Evolutionary conservation across 2,797 vertebrate species (phyloP), one percentile per base, ranked within the genome.

Genomic region (Eulemur rubriventer): DNA sequence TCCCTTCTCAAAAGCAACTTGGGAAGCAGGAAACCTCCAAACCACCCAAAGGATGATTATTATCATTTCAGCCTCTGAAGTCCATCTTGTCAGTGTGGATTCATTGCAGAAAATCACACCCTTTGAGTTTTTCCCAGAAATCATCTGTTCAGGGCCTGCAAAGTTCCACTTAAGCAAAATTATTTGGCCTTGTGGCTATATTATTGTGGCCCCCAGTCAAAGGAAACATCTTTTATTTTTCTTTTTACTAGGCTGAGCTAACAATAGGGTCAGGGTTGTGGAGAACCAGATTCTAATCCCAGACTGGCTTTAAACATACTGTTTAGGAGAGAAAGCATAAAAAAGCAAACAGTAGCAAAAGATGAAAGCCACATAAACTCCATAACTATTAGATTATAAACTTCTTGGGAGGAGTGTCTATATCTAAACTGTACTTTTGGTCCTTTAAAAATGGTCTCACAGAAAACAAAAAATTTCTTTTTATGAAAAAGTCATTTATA

Each of bases 121-220:
- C 80, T 73, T 38, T 6, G 13, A 73, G 38, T 30, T 78, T 92
- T 86, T 78, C 70, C 75, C 89, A 92, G 81, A 92, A 95, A 59
- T 52, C 55, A n/a, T 88, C 30, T 75, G 80, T 72, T 92, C 61
- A 57, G 75, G 61, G 33, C 38, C 89, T 87, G 50, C 63, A 82
- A 55, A 55, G 67, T 95, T 85, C 50, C 80, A 83, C 50, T 87
- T 84, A 57, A 87, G 78, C 78, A 96, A 93, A 82, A 84, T 14
- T 72, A 80, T 59, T 26, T 72, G 65, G 67, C 65, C 38, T 85
- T 81, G 72, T 91, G 89, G 67, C 59, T 88, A 46, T 72, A 50
- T 57, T 46, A 28, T 18, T 89, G 81, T 65, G 81, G 89, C 48
- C 16, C 22, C 72, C 9, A 7, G 48, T 94, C 30, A 91, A 88